These are phyloP conservation scores for Cosmia pyralina DNA, from an alignment of 2,888 invertebrate genomes.

Conservation along the genomic window DNA sequence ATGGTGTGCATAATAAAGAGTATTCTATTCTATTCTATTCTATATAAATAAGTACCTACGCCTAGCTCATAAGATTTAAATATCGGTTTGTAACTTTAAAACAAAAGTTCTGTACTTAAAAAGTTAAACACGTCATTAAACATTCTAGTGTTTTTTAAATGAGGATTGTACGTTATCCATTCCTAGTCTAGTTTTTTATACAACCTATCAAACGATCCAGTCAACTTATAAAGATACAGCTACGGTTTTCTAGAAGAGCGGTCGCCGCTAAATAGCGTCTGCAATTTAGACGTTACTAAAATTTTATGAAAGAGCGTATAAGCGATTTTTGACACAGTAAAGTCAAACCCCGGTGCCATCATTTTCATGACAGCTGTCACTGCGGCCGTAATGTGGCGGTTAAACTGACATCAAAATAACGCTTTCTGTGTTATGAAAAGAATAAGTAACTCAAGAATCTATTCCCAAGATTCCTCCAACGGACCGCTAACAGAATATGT, in stretches of 20 bases:
- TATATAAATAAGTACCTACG: no score
- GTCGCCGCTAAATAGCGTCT: no score
- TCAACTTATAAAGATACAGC: background rate
- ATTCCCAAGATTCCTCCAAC: background rate
- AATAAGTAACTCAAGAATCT: background rate
- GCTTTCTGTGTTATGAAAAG: background rate
- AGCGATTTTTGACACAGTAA: no score
- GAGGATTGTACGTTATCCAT: conserved; percentile 8
- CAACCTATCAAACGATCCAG: background rate
- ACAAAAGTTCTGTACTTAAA: background rate
- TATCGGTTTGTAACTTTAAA: conserved; percentile 2
- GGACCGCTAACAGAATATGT: background rate
- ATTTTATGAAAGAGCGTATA: no score
- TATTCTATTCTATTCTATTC: no score
- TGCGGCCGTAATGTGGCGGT: no score
- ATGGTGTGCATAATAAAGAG: no score
- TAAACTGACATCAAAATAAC: background rate
- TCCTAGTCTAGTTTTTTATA: background rate
- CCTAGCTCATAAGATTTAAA: background rate
- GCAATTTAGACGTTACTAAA: no score
- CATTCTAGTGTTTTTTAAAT: conserved; percentile 15
- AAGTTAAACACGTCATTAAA: background rate
- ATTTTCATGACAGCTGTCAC: no score
- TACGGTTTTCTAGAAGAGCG: no score
- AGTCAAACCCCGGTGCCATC: no score